These are phyloP conservation scores for Panzeria rudis DNA, from an alignment of 2,888 invertebrate genomes.

Conservation along the genomic window DNA sequence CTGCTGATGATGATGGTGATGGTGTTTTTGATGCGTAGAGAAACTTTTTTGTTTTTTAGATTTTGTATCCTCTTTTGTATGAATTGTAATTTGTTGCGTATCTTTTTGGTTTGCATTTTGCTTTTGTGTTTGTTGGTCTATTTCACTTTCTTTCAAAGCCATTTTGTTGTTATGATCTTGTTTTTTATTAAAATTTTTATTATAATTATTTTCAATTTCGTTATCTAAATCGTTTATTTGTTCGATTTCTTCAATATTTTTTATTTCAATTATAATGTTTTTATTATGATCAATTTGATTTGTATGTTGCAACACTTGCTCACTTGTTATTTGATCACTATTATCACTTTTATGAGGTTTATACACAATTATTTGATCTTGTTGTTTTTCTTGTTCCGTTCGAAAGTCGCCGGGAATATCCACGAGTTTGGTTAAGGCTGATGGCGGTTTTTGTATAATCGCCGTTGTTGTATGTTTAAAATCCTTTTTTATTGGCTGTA, in stretches of 20 bases:
- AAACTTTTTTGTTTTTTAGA: constrained; percentile 44
- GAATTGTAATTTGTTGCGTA: constrained; percentile 20
- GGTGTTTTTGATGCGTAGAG: constrained; percentile 27
- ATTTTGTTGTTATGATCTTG: constrained; percentile 74
- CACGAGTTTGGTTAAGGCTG: constrained; percentile 73
- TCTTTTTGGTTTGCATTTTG: constrained; percentile 49
- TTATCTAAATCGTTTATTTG: constrained; percentile 67
- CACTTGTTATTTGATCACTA: constrained; percentile 69
- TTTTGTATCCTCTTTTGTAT: constrained; percentile 47
- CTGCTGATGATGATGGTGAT: constrained; percentile 51
- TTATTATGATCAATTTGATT: constrained; percentile 47
- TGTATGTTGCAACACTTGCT: constrained; percentile 7
- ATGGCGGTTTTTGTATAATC: constrained; percentile 45
- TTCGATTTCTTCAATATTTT: constrained; percentile 77
- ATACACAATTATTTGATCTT: constrained; percentile 57
- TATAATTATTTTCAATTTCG: constrained; percentile 66
- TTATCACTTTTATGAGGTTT: constrained; percentile 64
- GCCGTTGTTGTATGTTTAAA: constrained; percentile 47
- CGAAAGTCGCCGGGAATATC: constrained; percentile 39
- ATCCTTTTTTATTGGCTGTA: constrained; percentile 75
- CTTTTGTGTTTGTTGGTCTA: constrained; percentile 47
- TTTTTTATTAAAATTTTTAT: constrained; percentile 62
- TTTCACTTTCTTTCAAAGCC: constrained; percentile 74
- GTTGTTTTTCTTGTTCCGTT: constrained; percentile 29
- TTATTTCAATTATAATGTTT: constrained; percentile 73